Conservation (phyloP, 2,888 invertebrate species). For the Balanococcus diminutus region DNA sequence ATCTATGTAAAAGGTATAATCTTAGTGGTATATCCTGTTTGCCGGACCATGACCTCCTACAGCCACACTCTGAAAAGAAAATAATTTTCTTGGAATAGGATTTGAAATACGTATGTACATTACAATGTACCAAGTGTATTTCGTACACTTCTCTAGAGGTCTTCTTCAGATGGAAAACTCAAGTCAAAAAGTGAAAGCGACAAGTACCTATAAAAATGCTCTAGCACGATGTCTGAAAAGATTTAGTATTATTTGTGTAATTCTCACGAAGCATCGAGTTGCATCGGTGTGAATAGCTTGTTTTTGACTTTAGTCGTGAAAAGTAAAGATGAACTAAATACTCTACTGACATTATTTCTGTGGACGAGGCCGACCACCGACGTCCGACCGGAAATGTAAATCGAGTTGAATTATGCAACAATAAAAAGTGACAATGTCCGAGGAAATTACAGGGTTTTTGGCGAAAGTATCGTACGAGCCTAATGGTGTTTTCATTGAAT, state of each 20-base stretch:
- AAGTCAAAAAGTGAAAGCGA: constrained; percentile 30
- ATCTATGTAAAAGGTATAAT: no score
- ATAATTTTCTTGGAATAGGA: background rate
- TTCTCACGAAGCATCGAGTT: background rate
- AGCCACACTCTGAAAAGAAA: background rate
- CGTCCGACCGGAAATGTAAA: constrained; percentile 35
- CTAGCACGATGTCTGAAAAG: constrained; percentile 2
- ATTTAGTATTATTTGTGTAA: background rate
- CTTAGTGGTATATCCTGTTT: no score
- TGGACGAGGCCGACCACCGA: background rate
- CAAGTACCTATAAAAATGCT: constrained; percentile 8
- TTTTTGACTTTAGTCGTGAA: constrained; percentile 30
- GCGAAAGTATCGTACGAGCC: background rate
- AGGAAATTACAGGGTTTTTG: background rate
- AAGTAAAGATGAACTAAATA: constrained; percentile 33
- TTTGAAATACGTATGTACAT: background rate
- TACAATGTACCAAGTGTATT: background rate
- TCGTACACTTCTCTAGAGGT: background rate
- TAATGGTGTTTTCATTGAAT: background rate
- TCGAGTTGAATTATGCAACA: constrained; percentile 9
- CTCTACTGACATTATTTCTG: constrained; percentile 33
- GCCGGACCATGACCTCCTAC: background rate
- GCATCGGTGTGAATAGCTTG: constrained; percentile 6
- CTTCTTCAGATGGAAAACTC: background rate
- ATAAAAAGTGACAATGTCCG: constrained; percentile 11